Base-by-base conservation (phyloP, 1,140 invertebrate species). In the Bombus affinis region DNA sequence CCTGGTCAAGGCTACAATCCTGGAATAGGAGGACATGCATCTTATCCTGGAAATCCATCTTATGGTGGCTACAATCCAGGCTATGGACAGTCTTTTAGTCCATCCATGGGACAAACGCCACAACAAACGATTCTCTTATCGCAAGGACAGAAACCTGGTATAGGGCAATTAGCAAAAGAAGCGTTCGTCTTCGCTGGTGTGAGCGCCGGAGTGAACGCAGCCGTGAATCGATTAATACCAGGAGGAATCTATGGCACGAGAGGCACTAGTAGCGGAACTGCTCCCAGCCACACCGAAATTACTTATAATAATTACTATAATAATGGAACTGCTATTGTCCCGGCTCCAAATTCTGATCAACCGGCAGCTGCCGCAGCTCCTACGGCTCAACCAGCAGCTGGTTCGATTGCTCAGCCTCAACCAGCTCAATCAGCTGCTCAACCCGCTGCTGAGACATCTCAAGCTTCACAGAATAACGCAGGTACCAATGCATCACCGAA, bases 291-390 rank as follows among this genome's bases (percentile, higher is more conserved):
- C 42, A 95, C 95, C 0, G 87, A 95, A 39, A 94, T 95, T 25
- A 94, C 93, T 0, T 95, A 95, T 72, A 95, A 95, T 39, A 95
- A 95, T 86, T 95, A 95, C 76, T 95, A 95, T 47, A 93, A 95
- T 73, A 94, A 95, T 85, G 32, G 75, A 78, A 85, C 74, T 22
- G 83, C 81, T 2, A 72, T 75, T 73, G 83, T 84, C 66, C 88
- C 89, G 0, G 65, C 88, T 28, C 6, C 44, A 70, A 80, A 37
- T 22, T 10, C 78, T 15, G 70, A 78, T 42, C 35, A 83, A 68
- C 12, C 78, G 10, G 65, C 75, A 42, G 81, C 83, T 44, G 74
- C 73, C 39, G 83, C 72, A 35, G 32, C 83, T 74, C 86, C 90
- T 57, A 78, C 87, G 1, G 66, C 85, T 5, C 72, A 72, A 65